Conservation (phyloP, 35 echinoderm and acorn worm genomes). For the Lytechinus variegatus region DNA sequence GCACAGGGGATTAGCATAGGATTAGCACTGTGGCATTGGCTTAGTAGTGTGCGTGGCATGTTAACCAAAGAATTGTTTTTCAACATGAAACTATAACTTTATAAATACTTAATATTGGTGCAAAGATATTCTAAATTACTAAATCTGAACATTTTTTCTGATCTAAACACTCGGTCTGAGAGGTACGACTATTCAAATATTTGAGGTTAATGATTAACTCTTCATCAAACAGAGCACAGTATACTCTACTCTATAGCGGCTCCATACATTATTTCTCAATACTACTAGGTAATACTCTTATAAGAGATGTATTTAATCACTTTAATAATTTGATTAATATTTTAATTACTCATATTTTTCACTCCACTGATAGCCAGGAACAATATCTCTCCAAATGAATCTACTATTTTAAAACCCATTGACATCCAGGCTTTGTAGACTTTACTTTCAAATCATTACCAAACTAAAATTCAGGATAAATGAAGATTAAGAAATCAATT, state of each 20-base stretch:
- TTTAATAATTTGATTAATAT: not conserved
- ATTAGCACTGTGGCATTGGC: too few relatives aligned
- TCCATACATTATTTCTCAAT: not conserved
- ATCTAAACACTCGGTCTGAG: not conserved
- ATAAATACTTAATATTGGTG: too few relatives aligned
- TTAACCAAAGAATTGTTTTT: too few relatives aligned
- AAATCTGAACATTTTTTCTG: not conserved
- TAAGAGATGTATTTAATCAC: not conserved
- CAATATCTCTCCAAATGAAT: too few relatives aligned
- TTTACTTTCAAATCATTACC: not conserved
- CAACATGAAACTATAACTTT: too few relatives aligned
- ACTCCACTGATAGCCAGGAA: too few relatives aligned
- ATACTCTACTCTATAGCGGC: not conserved
- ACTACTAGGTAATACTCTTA: not conserved
- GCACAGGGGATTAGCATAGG: too few relatives aligned
- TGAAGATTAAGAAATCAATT: not conserved
- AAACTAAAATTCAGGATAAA: not conserved
- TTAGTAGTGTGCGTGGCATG: too few relatives aligned
- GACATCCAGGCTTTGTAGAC: too few relatives aligned
- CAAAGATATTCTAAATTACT: too few relatives aligned
- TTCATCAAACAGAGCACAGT: not conserved
- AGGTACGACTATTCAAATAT: not conserved
- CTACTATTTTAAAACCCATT: too few relatives aligned
- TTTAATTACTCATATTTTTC: not conserved
- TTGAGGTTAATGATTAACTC: slow-evolving; percentile 13